Evolutionary conservation across 64 coral and sea anemone species (phyloP).

Genomic region (Exaiptasia diaphana): DNA sequence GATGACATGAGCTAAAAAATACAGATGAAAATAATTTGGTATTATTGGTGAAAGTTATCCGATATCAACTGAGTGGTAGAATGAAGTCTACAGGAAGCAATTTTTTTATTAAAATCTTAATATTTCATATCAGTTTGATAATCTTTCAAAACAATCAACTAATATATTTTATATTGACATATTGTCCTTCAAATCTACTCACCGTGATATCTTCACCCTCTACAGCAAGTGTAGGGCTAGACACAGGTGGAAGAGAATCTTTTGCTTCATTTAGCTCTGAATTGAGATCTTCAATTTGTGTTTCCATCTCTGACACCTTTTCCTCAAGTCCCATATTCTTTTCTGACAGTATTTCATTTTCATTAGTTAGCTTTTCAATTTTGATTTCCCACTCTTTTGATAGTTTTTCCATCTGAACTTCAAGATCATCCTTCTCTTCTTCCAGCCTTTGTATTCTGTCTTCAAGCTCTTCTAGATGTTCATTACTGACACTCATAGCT

Average conservation of each 20-base stretch:
- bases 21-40: too few relatives aligned
- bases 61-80: too few relatives aligned
- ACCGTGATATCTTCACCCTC: slow-evolving; percentile 53
- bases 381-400: slow-evolving; percentile 68
- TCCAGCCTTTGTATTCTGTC: slow-evolving; percentile 69
- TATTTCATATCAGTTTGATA: too few relatives aligned
- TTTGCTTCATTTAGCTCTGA: slow-evolving; percentile 77
- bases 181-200: not conserved
- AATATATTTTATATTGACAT: too few relatives aligned
- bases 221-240: slow-evolving; percentile 18
- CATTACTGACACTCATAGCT: slow-evolving; percentile 53
- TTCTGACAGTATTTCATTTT: slow-evolving; percentile 52
- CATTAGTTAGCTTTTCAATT: slow-evolving; percentile 53
- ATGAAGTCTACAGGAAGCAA: too few relatives aligned
- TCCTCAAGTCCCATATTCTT: slow-evolving; percentile 61
- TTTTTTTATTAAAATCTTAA: too few relatives aligned
- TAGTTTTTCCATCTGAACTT: slow-evolving; percentile 68
- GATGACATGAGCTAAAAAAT: slow-evolving; percentile 61
- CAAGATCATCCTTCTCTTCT: slow-evolving; percentile 67
- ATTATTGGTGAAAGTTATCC: too few relatives aligned
- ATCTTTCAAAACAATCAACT: too few relatives aligned
- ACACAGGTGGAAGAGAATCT: slow-evolving; percentile 25
- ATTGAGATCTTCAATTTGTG: slow-evolving; percentile 67
- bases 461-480: slow-evolving; percentile 90
- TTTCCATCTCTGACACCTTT: slow-evolving; percentile 60